Evolutionary conservation across 2,888 invertebrate genomes (phyloP), one percentile per base, ranked within the genome.

Genomic region (Drosophila mettleri): DNA sequence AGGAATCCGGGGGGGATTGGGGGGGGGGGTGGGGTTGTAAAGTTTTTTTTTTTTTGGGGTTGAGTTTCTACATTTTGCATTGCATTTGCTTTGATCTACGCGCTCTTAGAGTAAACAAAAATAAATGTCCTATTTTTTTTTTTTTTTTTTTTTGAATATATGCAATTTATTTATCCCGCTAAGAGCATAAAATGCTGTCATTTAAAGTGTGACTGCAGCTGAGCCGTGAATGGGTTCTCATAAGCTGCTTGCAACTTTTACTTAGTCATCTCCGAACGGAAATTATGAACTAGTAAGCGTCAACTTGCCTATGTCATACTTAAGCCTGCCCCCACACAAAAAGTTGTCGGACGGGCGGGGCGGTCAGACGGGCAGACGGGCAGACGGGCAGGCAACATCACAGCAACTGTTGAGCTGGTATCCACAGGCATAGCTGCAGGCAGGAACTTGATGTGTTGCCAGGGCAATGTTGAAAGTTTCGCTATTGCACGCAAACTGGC

Each of bases 211-310:
- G 27, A 16, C n/a, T 41, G 24, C 39, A 48, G 16, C 38, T 9
- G 16, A n/a, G 20, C 34, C 29, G 8, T n/a, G 16, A n/a, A 36
- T 38, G 18, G 27, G 20, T 34, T 16, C 4, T 6, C 10, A 4
- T 6, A n/a, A 36, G 36, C 12, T 2, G 39, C 29, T 51, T 46
- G 1, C 27, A 46, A 60, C 51, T 57, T 60, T 33, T 14, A 24
- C 49, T 31, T 14, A n/a, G 31, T 48, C 59, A 60, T 64, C 52
- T 67, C 46, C 39, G 36, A 33, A 18, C 58, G 85, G 64, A 78
- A 84, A 80, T 77, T 72, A 72, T 77, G 39, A 61, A 27, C 46
- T 16, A 34, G 45, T 46, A 22, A 59, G 55, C 20, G 59, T 39
- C 53, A 54, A 54, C 53, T 38, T 22, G 14, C n/a, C 8, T 33